Base-by-base conservation (phyloP, 1,140 invertebrate species). In the Lineus longissimus region DNA sequence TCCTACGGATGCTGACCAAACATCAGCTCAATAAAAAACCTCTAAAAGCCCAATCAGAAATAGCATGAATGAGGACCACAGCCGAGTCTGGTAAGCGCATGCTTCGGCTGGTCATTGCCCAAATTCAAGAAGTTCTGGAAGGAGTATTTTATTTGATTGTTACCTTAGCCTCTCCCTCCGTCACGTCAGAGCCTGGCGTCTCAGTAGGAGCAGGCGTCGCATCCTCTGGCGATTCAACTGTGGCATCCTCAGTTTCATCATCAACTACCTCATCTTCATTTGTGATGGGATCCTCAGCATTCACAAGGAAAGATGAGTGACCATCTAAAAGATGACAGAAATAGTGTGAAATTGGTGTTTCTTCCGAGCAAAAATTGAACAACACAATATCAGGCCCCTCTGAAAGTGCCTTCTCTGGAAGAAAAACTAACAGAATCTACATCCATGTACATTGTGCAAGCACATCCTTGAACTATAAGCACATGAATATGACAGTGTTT, bases 231-330 rank as follows among this genome's bases (percentile, higher is more conserved):
- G 68, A 73, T 55, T 78, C 76, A 2, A 78, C 74, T 51, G 70
- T 73, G 17, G 66, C 74, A 45, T 76, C 76, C 55, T 75, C 74
- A 60, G 55, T 45, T 40, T 78, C 76, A 45, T 74, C 76, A 25
- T 75, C 75, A 63, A 75, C 75, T 63, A 76, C 64, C 9, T 70
- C 59, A 66, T 76, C 75, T 30, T 69, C 63, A 9, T 36, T n/a
- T 30, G 29, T 25, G 55, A 30, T 45, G 17, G 63, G 67, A 4
- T 66, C 71, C 45, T 65, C 63, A 60, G 68, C 67, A 25, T 66
- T 66, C 27, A 66, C 31, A 58, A 63, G 31, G 41, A 22, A 25
- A 19, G 58, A 41, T 33, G 58, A 59, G n/a, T 41, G 23, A 1
- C 58, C 58, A 31, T 41, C 58, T 59, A n/a, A 59, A 22, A 59